Percentiles rank a stretch among this genome's conserved stretches.
Evolutionary conservation across 2,113 vertebrate genomes (phyloP).

Genomic region (Myodes glareolus): DNA sequence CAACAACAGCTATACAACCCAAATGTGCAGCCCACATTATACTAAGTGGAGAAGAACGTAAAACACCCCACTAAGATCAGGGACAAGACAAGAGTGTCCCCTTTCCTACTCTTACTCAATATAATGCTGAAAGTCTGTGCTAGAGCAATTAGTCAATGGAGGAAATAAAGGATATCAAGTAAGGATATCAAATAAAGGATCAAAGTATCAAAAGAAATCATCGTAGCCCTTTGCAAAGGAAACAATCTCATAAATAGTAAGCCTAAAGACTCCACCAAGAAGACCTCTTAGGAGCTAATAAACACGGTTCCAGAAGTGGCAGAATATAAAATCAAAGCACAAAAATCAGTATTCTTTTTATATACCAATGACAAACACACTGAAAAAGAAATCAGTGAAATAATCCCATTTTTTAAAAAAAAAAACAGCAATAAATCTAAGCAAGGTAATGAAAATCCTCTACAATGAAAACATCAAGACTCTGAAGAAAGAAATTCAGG

Average conservation of each 20-base stretch:
- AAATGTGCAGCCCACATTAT: background rate
- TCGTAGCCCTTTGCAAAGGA: background rate
- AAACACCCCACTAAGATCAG: background rate
- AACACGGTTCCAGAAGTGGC: background rate
- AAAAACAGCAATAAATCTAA: background rate
- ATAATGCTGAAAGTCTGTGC: background rate
- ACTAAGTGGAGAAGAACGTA: background rate
- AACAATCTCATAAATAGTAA: background rate
- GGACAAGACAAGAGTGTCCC: background rate
- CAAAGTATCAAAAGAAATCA: background rate
- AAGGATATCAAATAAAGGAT: no score
- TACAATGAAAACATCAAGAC: background rate
- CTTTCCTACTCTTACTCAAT: background rate
- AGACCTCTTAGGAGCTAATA: background rate
- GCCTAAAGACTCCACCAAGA: background rate
- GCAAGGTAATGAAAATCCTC: background rate
- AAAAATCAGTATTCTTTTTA: background rate
- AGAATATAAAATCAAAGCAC: background rate
- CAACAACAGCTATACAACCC: background rate
- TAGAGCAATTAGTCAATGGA: background rate
- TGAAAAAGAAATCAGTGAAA: background rate
- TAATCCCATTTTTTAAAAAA: background rate
- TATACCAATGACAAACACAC: background rate
- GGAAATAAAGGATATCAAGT: background rate
- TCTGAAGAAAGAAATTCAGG: background rate